Evolutionary conservation across 2,113 vertebrate genomes (phyloP).

Genomic region (Aythya baeri): DNA sequence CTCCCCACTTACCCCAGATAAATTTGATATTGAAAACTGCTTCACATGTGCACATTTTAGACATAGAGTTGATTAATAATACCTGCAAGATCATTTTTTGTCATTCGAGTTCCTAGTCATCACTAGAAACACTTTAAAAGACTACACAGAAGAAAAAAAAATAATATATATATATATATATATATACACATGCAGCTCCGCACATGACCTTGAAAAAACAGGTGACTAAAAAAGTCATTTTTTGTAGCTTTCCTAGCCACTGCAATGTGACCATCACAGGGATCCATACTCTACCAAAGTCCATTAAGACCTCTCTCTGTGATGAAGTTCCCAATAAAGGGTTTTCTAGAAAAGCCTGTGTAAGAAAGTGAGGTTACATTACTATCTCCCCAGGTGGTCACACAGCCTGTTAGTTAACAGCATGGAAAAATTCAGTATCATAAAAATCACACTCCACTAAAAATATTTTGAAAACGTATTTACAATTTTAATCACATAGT

Average conservation of each 20-base stretch:
- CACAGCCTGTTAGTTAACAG: neutral
- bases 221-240: neutral
- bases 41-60: neutral
- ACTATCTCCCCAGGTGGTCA: neutral
- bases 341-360: neutral
- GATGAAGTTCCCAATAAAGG: neutral
- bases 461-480: neutral
- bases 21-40: neutral
- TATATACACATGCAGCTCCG: neutral
- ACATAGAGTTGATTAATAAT: neutral
- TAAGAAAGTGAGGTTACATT: neutral
- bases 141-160: neutral
- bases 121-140: neutral
- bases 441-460: neutral
- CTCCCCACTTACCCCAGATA: neutral
- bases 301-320: neutral
- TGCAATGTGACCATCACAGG: neutral
- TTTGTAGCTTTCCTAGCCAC: neutral
- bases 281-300: neutral
- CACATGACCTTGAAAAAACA: neutral
- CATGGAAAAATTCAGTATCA: neutral
- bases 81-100: neutral
- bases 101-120: neutral
- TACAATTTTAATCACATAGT: neutral
- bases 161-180: neutral